Evolutionary conservation across 2,113 vertebrate genomes (phyloP), one percentile per base, ranked within the genome.

Genomic region (Hemiprocne comata): DNA sequence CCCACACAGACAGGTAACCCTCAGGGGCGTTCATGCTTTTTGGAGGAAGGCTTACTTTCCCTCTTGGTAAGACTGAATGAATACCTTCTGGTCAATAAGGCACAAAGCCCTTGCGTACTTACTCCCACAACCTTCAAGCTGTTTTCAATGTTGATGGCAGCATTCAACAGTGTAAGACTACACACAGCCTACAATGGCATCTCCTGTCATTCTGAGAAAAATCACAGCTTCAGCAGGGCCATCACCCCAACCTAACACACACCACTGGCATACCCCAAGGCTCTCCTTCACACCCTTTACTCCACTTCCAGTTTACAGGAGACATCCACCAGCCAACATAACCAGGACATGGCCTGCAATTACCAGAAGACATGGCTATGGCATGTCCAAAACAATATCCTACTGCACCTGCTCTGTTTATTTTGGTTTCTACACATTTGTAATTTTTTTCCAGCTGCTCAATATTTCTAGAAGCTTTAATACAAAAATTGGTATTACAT

Each of bases 371-470:
- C n/a, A 65, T 1, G 3, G 57, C 15, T 58, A 72, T 1, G 0
- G 73, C 44, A 79, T 5, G 10, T n/a, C n/a, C 75, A 79, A 79
- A 93, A 57, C 71, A 73, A 53, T 44, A 75, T 23, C 85, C 33
- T 61, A 46, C 46, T 46, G 25, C 64, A 84, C 64, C 55, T 87
- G 50, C 54, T 71, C 55, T 73, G n/a, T 64, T 94, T 87, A 71
- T 71, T 91, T 72, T 77, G 28, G 5, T 29, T 72, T 86, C 78
- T 16, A 86, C 90, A 64, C 36, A 74, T 10, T 2, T 0, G 0
- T 62, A 50, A 29, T 50, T 85, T 95, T 95, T 73, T 75, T 53
- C 48, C 94, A 94, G 48, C 53, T 81, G 48, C 67, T 85, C 48
- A 40, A 13, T 54, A 86, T 62, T 83, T 90, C 64, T 77, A 73